Evolutionary conservation across 1,140 invertebrate genomes (phyloP), one percentile per base, ranked within the genome.

Genomic region (Stratiolaelaps scimitus): DNA sequence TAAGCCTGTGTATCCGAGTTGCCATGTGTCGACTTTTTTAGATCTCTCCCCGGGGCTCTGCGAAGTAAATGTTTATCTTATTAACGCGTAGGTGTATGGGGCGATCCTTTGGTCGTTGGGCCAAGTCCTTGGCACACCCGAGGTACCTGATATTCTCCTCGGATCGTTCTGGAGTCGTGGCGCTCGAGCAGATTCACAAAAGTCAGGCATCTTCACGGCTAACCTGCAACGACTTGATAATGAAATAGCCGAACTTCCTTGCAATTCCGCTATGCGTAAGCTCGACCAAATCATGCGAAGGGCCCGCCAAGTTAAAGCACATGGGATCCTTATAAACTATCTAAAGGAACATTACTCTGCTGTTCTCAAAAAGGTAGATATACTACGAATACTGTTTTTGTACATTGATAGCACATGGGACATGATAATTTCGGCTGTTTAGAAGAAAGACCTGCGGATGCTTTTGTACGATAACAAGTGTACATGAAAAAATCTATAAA

Each of bases 291-390:
- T 60, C 34, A 13, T 60, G 15, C 26, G 34, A 26, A n/a, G 53
- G 4, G 53, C 53, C 2, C 53, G 53, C 53, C 53, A 60, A 34
- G 53, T 34, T 20, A 15, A 23, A 2, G 53, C 53, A 17, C 53
- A 60, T 34, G 53, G n/a, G 17, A 2, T 60, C 15, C 53, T 60
- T 13, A 60, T 60, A 15, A 29, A 26, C 20, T 60, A 19, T 34
- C 10, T 60, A 23, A 60, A 26, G 20, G 53, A 60, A 34, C 26
- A 60, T 34, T 60, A 60, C 23, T 4, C 34, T 4, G 26, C 15
- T 15, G 20, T 60, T 17, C 34, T 60, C 26, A 60, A 60, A 23
- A 60, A 60, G 53, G 53, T 60, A 60, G 15, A 48, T 48, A 48
- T 48, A 48, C 26, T 48, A n/a, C n/a, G n/a, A n/a, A n/a, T n/a